Evolutionary conservation across 2,888 invertebrate species (phyloP).

Genomic region (Coelinius sp.): DNA sequence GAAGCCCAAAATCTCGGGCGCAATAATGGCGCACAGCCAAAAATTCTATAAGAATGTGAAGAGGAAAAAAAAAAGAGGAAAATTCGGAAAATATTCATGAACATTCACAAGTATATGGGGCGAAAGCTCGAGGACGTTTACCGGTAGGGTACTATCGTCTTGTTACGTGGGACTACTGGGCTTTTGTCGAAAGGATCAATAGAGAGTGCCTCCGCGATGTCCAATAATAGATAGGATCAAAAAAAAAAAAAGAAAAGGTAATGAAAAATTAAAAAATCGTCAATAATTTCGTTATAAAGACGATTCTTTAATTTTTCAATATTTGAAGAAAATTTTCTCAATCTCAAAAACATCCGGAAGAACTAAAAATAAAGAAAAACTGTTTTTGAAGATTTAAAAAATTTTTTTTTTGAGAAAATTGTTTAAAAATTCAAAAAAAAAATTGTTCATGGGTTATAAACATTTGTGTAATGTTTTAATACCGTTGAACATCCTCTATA

Average conservation of each 20-base stretch:
- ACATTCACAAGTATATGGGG: not conserved
- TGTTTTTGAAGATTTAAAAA: no score
- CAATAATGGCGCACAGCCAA: constrained; percentile 1
- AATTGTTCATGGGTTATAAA: not conserved
- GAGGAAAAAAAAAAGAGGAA: not conserved
- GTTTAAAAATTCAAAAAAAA: not conserved
- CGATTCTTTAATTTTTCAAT: not conserved
- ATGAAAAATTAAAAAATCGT: constrained; percentile 1
- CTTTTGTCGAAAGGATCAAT: constrained; percentile 19
- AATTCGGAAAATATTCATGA: not conserved
- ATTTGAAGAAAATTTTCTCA: not conserved
- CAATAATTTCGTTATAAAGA: constrained; percentile 1
- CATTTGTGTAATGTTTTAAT: constrained; percentile 9
- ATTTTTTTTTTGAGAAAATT: no score
- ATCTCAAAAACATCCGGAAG: not conserved
- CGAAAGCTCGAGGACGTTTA: constrained; percentile 8
- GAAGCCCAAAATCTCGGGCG: not conserved
- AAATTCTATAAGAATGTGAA: not conserved
- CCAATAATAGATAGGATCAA: constrained; percentile 6
- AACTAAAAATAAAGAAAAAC: no score
- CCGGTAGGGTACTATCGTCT: constrained; percentile 13
- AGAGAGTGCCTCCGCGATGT: not conserved
- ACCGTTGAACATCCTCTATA: constrained; percentile 21
- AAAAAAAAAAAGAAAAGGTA: not conserved
- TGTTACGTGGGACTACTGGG: constrained; percentile 12